phyloP scores from a whole-genome alignment of 2,888 invertebrate species.

The Theodoxus fluviatilis region DNA sequence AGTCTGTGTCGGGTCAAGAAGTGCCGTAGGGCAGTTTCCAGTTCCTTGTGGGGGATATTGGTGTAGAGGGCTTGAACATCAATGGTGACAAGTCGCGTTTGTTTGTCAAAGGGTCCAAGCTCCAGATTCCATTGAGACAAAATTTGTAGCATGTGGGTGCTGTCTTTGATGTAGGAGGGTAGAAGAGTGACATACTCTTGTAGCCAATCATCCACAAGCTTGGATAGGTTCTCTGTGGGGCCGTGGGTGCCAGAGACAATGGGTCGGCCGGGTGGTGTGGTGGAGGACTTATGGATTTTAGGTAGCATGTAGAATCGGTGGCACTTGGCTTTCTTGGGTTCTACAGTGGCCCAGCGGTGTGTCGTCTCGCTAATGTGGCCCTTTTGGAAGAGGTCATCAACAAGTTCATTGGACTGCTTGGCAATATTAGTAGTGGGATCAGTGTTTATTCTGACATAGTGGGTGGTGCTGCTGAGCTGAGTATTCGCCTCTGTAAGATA shows the following conservation, averaged over 20 bases:
- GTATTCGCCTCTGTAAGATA: not conserved
- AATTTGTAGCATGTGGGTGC: not conserved
- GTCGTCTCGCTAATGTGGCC: not conserved
- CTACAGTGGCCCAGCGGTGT: not conserved
- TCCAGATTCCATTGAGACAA: not conserved
- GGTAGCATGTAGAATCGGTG: conserved; percentile 1
- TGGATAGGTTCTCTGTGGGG: not conserved
- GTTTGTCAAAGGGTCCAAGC: not conserved
- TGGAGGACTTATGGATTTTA: not conserved
- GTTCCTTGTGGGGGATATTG: not conserved
- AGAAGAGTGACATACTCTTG: not conserved
- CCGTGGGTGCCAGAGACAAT: not conserved
- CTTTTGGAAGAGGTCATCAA: not conserved
- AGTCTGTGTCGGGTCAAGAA: no score
- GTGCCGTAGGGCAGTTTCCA: not conserved
- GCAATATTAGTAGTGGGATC: conserved; percentile 3
- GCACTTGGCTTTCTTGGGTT: not conserved
- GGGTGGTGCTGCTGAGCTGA: not conserved
- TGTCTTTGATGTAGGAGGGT: not conserved
- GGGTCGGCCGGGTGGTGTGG: not conserved
- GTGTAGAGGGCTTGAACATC: conserved; percentile 6
- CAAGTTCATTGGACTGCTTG: not conserved
- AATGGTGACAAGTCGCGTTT: not conserved
- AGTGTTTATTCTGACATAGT: not conserved
- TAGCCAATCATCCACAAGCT: not conserved